Evolutionary conservation across 2,113 vertebrate genomes (phyloP).

Genomic region (Butorides virescens): DNA sequence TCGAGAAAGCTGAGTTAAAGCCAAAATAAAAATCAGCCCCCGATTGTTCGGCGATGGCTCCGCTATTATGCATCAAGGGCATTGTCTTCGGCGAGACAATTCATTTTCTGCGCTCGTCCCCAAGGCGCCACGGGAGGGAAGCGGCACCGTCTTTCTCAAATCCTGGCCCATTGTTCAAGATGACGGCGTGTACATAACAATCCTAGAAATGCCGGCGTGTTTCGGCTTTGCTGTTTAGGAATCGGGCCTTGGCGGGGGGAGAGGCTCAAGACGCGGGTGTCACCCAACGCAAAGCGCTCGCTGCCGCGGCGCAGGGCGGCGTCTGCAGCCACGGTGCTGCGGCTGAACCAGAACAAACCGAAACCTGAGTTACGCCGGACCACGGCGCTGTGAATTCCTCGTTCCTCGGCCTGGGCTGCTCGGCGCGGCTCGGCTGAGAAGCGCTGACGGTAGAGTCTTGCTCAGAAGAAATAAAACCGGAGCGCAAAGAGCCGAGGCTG

Average conservation of each 20-base stretch:
- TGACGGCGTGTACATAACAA: not conserved
- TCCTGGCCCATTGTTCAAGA: not conserved
- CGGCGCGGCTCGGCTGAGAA: not conserved
- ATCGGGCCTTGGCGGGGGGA: not conserved
- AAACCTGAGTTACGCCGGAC: not conserved
- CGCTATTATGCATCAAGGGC: constrained; percentile 34
- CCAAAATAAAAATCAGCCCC: constrained; percentile 59
- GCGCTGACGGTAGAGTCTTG: not conserved
- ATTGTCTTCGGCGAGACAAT: constrained; percentile 16
- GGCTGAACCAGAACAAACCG: not conserved
- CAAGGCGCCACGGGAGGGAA: not conserved
- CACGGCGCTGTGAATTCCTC: not conserved
- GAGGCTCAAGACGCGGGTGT: not conserved
- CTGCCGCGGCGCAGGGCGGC: fast-evolving
- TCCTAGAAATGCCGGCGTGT: not conserved
- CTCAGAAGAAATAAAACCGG: not conserved
- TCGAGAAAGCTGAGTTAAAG: constrained; percentile 14
- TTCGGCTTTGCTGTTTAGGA: not conserved
- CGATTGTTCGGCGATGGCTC: not conserved
- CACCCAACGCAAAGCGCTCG: not conserved
- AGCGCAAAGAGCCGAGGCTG: not conserved
- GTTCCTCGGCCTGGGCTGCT: not conserved
- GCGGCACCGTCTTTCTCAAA: not conserved
- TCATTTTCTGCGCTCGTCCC: not conserved
- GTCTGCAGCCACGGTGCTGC: not conserved